phyloP scores from a whole-genome alignment of 1,140 invertebrate species.

The Drosophila yakuba region DNA sequence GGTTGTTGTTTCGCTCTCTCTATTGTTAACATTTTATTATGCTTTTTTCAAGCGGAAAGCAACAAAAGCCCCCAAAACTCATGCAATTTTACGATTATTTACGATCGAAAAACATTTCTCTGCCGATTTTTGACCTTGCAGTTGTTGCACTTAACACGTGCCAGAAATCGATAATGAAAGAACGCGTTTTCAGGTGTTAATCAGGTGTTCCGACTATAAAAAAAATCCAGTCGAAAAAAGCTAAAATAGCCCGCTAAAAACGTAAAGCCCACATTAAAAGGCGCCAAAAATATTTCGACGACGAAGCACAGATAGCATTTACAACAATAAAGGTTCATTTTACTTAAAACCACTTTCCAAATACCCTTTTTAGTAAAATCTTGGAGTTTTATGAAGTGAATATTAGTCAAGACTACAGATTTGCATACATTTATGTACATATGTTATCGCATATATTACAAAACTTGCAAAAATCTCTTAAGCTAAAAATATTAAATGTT shows the following conservation, averaged over 20 bases:
- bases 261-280: slow-evolving; percentile 34
- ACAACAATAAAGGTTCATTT: no score
- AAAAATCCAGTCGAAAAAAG: neutral
- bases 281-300: slow-evolving; percentile 61
- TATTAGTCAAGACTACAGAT: no score
- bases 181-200: slow-evolving; percentile 70
- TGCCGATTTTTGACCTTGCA: slow-evolving; percentile 39
- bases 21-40: slow-evolving; percentile 80
- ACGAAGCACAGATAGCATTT: slow-evolving; percentile 27
- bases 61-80: slow-evolving; percentile 38
- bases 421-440: no score
- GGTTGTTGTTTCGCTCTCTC: slow-evolving; percentile 37
- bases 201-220: slow-evolving; percentile 35
- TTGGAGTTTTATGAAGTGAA: no score
- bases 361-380: neutral
- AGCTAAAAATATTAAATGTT: no score
- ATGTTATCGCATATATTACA: neutral
- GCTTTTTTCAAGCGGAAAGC: slow-evolving; percentile 66
- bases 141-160: slow-evolving; percentile 61
- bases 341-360: no score
- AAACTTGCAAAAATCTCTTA: neutral
- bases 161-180: slow-evolving; percentile 66
- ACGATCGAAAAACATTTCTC: slow-evolving; percentile 37
- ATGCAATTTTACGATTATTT: slow-evolving; percentile 49
- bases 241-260: slow-evolving; percentile 3